phyloP scores from a whole-genome alignment of 2,888 invertebrate genomes.

The Schrankia costaestrigalis region DNA sequence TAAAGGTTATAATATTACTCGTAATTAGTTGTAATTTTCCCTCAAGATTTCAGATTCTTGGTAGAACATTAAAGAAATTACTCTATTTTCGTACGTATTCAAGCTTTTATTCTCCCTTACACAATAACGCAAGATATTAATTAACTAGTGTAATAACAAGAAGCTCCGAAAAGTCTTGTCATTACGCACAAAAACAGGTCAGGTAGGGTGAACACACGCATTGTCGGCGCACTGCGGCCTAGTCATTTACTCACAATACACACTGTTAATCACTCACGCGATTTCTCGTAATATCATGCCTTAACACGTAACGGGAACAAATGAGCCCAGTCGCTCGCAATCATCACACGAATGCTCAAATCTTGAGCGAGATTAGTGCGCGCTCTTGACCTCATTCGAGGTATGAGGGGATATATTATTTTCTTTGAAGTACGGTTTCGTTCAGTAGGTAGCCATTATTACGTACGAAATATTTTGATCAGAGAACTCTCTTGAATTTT shows the following conservation, averaged over 20 bases:
- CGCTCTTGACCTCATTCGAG: slow-evolving; percentile 46
- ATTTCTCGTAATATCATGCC: slow-evolving; percentile 51
- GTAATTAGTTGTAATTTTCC: too few species aligned
- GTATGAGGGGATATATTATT: slow-evolving; percentile 32
- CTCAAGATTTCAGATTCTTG: too few species aligned
- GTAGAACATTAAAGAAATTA: too few species aligned
- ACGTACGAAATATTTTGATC: slow-evolving; percentile 23
- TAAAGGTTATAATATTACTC: too few species aligned
- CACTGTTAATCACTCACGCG: slow-evolving; percentile 58
- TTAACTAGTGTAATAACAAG: slow-evolving; percentile 26
- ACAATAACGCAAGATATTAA: slow-evolving; percentile 30
- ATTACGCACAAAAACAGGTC: slow-evolving; percentile 32
- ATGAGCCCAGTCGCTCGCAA: slow-evolving; percentile 34
- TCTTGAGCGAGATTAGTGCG: slow-evolving; percentile 39
- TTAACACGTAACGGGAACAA: slow-evolving; percentile 41
- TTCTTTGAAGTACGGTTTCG: slow-evolving; percentile 38
- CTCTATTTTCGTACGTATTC: too few species aligned
- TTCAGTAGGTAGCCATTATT: slow-evolving; percentile 28
- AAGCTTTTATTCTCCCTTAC: slow-evolving; percentile 13
- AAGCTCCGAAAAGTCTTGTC: slow-evolving; percentile 22
- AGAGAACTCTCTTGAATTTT: slow-evolving; percentile 14
- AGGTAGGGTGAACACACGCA: slow-evolving; percentile 28
- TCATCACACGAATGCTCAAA: slow-evolving; percentile 38
- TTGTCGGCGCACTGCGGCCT: slow-evolving; percentile 38
- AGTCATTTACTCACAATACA: slow-evolving; percentile 55